Evolutionary conservation across 2,888 invertebrate species (phyloP).

Genomic region (Xanthia togata): DNA sequence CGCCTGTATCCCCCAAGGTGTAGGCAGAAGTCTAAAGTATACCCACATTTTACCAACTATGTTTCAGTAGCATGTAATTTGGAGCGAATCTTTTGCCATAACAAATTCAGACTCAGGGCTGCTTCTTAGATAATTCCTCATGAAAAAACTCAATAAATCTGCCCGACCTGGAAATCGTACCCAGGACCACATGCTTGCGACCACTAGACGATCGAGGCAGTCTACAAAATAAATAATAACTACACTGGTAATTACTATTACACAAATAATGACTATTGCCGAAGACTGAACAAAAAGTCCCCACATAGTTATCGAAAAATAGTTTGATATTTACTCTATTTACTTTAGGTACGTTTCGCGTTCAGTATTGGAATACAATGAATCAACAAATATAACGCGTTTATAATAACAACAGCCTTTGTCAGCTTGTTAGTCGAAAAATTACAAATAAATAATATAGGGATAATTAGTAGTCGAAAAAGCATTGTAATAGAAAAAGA

Average conservation of each 20-base stretch:
- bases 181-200: too few species aligned
- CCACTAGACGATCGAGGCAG: not conserved
- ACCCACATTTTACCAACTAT: not conserved
- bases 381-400: slow-evolving; percentile 9
- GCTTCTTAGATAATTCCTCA: too few species aligned
- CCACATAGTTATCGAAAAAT: slow-evolving; percentile 2
- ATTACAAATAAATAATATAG: slow-evolving; percentile 6
- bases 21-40: not conserved
- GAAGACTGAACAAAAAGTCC: not conserved
- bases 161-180: not conserved
- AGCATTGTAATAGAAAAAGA: slow-evolving; percentile 5
- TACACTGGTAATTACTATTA: too few species aligned
- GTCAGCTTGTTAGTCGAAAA: slow-evolving; percentile 15
- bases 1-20: not conserved
- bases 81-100: not conserved
- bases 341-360: not conserved
- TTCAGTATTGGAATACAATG: slow-evolving; percentile 25
- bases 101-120: not conserved
- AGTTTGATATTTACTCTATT: not conserved
- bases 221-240: not conserved
- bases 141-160: not conserved
- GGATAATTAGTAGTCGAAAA: not conserved
- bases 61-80: not conserved
- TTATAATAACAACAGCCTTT: slow-evolving; percentile 30
- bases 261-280: not conserved